Evolutionary conservation across 2,113 vertebrate genomes (phyloP).

Genomic region (Falco punctatus): DNA sequence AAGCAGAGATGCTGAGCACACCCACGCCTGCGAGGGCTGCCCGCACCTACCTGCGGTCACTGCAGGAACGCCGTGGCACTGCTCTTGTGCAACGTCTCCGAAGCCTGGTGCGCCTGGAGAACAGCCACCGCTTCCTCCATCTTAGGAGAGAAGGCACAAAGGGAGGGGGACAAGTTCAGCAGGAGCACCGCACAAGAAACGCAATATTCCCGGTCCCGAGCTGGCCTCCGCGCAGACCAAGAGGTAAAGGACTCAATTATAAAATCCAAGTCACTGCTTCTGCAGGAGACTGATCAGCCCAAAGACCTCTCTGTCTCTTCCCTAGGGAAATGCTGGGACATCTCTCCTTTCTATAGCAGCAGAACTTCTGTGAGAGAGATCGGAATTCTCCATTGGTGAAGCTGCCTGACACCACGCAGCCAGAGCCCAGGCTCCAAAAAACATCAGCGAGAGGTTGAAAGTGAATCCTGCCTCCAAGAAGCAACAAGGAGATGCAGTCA

Average conservation of each 20-base stretch:
- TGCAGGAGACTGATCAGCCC: not conserved
- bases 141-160: constrained; percentile 64
- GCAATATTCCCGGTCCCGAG: not conserved
- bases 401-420: not conserved
- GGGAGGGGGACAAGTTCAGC: not conserved
- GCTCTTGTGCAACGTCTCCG: constrained; percentile 71
- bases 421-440: not conserved
- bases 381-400: not conserved
- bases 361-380: not conserved
- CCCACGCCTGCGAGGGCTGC: accelerated
- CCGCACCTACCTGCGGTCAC: constrained; percentile 35
- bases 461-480: not conserved
- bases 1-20: not conserved
- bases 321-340: not conserved
- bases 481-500: not conserved
- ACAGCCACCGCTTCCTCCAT: constrained; percentile 91
- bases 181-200: not conserved
- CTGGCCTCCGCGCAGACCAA: not conserved
- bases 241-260: not conserved
- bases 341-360: not conserved
- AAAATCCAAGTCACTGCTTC: not conserved
- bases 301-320: not conserved
- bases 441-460: not conserved
- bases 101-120: constrained; percentile 87
- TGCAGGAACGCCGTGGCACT: not conserved